Base-by-base conservation (phyloP, 2,888 invertebrate genomes). In the Clitarchus hookeri region DNA sequence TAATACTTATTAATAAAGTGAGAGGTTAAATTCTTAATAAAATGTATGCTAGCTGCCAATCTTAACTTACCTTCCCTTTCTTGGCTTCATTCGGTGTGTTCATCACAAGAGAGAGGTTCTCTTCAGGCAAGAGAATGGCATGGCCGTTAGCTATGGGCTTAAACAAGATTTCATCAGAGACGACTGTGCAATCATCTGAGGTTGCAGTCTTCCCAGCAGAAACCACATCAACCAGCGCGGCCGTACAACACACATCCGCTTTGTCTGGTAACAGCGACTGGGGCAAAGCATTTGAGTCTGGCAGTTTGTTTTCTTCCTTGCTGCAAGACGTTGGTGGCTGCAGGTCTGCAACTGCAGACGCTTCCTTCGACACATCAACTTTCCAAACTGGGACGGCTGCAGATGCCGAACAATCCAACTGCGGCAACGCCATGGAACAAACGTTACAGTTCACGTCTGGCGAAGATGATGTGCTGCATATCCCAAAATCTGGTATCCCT, bases 21-120 rank as follows among this genome's bases (percentile, higher is more conserved):
- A 36, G 36, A 36, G 36, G 36, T 3, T 36, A 3, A 36, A 36
- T 36, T 36, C 36, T 36, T 36, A 36, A 36, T 36, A 36, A 36
- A 36, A 1, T 36, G 36, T 1, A 36, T 36, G 2, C 36, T 36
- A 3, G 36, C 6, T 48, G 48, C 48, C 26, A 6, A 80, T 19
- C 36, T 25, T n/a, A n/a, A 65, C 86, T 83, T 83, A 86, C 86
- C 85, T 85, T 86, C 25, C 36, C 85, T 85, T 86, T 86, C 65
- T 86, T 85, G 26, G 44, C 16, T 26, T 85, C 85, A n/a, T 79
- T 80, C 16, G 26, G 23, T 44, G 82, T 27, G 23, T 16, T 26
- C 44, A 80, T 79, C 25, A 25, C 82, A 36, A 54, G 53, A 13
- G 48, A 19, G 25, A 48, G 8, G 65, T 23, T 23, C 65, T 65